A percentile compares a stretch with the other conserved stretches of the same genome.
Conservation (phyloP, 2,113 vertebrate species). For the Amia ocellicauda region DNA sequence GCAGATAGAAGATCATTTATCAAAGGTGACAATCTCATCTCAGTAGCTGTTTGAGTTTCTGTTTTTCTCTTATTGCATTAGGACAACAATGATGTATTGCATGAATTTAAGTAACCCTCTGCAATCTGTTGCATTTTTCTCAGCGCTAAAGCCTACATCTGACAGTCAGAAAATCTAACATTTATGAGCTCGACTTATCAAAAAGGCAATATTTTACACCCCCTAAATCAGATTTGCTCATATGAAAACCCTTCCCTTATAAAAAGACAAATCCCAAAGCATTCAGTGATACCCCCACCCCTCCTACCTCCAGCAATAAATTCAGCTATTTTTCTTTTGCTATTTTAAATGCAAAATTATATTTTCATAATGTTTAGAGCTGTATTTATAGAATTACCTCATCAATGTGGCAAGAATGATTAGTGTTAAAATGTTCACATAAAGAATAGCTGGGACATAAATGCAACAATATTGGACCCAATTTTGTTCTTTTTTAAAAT, state of each 20-base stretch:
- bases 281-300: background rate
- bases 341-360: conserved; percentile 1
- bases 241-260: conserved; percentile 24
- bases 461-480: conserved; percentile 3
- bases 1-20: conserved; percentile 33
- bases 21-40: conserved; percentile 35
- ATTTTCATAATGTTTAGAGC: background rate
- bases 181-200: conserved; percentile 22
- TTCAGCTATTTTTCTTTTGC: background rate
- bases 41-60: conserved; percentile 20
- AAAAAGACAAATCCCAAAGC: conserved; percentile 23
- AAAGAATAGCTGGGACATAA: conserved; percentile 9
- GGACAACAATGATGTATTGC: conserved; percentile 33
- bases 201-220: conserved; percentile 32
- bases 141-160: conserved; percentile 24
- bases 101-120: conserved; percentile 34
- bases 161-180: conserved; percentile 32
- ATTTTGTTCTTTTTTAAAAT: conserved; percentile 11
- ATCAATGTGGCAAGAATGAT: conserved; percentile 13
- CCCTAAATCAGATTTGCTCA: conserved; percentile 36
- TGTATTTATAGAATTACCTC: background rate
- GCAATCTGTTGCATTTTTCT: conserved; percentile 24
- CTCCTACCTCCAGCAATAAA: conserved; percentile 10
- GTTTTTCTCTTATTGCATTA: conserved; percentile 36
- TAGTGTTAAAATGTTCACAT: conserved; percentile 14